These are phyloP conservation scores for Echinometra lucunter DNA, from an alignment of 53 echinoderm and acorn worm genomes.

Conservation along the genomic window DNA sequence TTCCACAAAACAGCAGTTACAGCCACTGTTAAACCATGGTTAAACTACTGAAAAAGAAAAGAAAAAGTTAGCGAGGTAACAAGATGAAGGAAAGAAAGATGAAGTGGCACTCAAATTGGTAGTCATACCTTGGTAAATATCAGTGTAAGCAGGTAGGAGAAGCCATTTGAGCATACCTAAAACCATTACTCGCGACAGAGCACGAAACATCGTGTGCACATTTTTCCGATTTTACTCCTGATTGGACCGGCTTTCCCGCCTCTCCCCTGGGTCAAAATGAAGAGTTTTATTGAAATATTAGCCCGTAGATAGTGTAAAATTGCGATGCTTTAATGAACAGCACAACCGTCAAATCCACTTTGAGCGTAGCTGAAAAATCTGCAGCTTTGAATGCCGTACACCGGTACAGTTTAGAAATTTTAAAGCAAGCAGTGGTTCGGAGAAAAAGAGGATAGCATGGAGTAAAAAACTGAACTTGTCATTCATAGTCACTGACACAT, in stretches of 20 bases:
- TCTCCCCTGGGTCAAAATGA: background rate
- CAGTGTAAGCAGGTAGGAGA: background rate
- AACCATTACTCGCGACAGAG: no score
- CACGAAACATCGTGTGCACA: background rate
- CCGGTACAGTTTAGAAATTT: background rate
- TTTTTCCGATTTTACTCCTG: conserved; percentile 4
- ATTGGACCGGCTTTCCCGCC: background rate
- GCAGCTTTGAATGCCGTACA: no score
- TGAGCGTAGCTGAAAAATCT: no score
- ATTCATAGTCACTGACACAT: no score
- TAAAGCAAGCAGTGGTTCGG: background rate
- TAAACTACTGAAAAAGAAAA: background rate
- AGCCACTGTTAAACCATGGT: no score
- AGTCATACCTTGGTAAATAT: no score
- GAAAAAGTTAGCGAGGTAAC: background rate
- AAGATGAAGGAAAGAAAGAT: background rate
- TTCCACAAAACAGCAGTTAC: no score
- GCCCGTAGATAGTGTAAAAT: background rate
- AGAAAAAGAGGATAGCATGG: background rate
- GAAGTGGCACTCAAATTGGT: background rate
- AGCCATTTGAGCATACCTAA: background rate
- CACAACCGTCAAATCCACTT: background rate
- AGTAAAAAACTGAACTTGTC: background rate
- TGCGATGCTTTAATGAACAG: background rate
- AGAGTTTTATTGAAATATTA: conserved; percentile 33